Conservation (phyloP, 2,113 vertebrate species). For the Strigops habroptila region DNA sequence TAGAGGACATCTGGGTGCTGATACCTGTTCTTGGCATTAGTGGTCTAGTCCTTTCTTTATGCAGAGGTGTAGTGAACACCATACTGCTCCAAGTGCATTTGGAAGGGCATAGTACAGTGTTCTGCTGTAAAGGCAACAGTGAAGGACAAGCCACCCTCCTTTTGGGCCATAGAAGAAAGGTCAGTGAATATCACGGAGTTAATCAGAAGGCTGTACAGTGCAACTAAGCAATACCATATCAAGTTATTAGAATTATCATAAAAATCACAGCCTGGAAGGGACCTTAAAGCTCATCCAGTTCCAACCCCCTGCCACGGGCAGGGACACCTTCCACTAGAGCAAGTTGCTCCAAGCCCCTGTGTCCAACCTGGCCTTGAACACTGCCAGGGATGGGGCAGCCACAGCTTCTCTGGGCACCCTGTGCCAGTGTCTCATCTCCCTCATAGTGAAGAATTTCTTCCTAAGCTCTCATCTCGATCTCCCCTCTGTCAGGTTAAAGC, state of each 20-base stretch:
- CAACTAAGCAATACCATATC: not conserved
- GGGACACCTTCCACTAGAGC: rapidly evolving
- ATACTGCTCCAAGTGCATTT: not conserved
- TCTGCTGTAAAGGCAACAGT: not conserved
- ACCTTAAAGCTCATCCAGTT: not conserved
- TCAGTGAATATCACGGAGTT: rapidly evolving
- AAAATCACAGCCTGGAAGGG: not conserved
- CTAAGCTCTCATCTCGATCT: not conserved
- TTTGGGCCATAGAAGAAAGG: not conserved
- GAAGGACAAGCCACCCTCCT: not conserved
- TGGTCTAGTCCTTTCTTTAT: not conserved
- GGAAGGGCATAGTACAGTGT: not conserved
- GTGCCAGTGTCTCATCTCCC: not conserved
- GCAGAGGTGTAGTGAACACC: not conserved
- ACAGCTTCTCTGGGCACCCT: not conserved
- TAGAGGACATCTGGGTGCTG: not conserved
- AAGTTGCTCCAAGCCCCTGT: not conserved
- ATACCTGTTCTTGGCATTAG: not conserved
- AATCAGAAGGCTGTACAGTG: not conserved
- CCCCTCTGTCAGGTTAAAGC: not conserved
- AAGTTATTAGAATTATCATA: not conserved
- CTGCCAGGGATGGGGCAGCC: not conserved
- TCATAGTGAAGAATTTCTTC: not conserved
- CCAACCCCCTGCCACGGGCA: not conserved
- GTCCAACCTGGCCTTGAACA: not conserved